Conservation (phyloP, 2,113 vertebrate genomes). For the Indicator indicator region DNA sequence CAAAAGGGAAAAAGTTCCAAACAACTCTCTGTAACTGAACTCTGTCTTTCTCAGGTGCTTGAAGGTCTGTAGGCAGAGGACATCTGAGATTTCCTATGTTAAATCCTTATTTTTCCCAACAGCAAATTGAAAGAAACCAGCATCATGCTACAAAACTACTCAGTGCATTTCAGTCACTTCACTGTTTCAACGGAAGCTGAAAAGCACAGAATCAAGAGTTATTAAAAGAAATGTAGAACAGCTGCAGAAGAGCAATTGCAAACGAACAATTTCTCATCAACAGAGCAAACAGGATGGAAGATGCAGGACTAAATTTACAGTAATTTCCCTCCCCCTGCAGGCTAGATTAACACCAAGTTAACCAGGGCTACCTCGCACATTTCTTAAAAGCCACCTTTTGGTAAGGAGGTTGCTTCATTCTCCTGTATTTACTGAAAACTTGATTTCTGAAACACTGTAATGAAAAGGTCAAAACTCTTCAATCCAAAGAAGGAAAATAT, state of each 20-base stretch:
- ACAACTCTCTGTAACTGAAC: neutral
- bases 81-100: neutral
- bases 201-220: neutral
- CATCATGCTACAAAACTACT: neutral
- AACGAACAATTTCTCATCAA: neutral
- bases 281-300: constrained; percentile 13
- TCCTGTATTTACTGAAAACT: neutral
- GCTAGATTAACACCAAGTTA: neutral
- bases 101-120: neutral
- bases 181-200: neutral
- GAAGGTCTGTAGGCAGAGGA: neutral
- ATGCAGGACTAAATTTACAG: neutral
- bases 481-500: constrained; percentile 13
- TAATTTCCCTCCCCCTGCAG: neutral
- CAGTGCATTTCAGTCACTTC: neutral
- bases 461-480: constrained; percentile 35
- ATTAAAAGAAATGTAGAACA: neutral
- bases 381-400: constrained; percentile 10
- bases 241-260: neutral
- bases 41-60: neutral
- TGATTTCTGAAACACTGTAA: neutral
- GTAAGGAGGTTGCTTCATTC: neutral
- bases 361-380: neutral
- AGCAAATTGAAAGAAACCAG: neutral
- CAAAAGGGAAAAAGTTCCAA: neutral